These are phyloP conservation scores for Drosophila pachea DNA, from an alignment of 1,140 invertebrate species.

Conservation along the genomic window DNA sequence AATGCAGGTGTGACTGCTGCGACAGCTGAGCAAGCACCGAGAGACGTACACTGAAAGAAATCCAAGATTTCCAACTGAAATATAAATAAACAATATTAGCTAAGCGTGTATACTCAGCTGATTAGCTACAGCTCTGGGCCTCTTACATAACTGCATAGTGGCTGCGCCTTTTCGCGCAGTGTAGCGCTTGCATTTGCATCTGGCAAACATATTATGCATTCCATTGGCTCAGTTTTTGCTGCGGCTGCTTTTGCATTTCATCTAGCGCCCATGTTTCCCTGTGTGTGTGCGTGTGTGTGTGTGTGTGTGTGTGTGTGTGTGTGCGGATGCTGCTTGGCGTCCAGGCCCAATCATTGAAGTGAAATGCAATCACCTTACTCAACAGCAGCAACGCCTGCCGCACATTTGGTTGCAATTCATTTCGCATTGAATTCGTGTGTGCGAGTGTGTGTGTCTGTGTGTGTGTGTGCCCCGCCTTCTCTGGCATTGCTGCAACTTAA, in stretches of 20 bases:
- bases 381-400: slow-evolving; percentile 13
- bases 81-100: no score
- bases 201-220: slow-evolving; percentile 68
- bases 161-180: slow-evolving; percentile 26
- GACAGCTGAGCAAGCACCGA: no score
- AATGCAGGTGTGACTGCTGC: no score
- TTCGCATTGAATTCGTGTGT: slow-evolving; percentile 56
- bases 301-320: slow-evolving; percentile 2
- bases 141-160: neutral
- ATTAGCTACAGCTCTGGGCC: neutral
- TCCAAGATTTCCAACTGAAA: no score
- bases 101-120: no score
- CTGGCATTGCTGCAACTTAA: slow-evolving; percentile 62
- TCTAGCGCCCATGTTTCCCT: slow-evolving; percentile 24
- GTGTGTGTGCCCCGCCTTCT: slow-evolving; percentile 24
- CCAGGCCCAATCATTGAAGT: slow-evolving; percentile 65
- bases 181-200: slow-evolving; percentile 54
- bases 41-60: no score
- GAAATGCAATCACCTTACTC: slow-evolving; percentile 71
- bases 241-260: neutral
- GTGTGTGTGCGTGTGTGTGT: slow-evolving; percentile 9
- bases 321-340: slow-evolving; percentile 39
- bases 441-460: slow-evolving; percentile 24
- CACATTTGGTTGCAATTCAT: slow-evolving; percentile 62
- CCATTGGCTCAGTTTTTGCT: slow-evolving; percentile 22